Evolutionary conservation across 2,888 invertebrate species (phyloP).

Genomic region (Merodon equestris): DNA sequence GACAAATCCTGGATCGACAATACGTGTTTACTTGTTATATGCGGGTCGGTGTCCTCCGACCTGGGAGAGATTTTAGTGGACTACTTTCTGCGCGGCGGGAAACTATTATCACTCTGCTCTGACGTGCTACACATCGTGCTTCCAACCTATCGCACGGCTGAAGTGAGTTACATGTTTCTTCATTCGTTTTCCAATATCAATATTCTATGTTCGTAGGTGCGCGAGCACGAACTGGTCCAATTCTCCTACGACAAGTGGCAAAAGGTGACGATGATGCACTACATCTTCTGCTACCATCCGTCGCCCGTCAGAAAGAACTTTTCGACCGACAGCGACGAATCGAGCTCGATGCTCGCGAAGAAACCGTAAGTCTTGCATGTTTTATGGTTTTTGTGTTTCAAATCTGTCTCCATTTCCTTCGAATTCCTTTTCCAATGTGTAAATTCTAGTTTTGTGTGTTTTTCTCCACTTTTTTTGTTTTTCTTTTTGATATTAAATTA

Average conservation of each 20-base stretch:
- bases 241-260: constrained; percentile 92
- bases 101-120: constrained; percentile 88
- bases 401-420: constrained; percentile 19
- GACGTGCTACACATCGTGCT: constrained; percentile 88
- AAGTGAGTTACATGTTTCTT: constrained; percentile 79
- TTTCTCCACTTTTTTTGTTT: constrained; percentile 28
- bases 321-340: constrained; percentile 86
- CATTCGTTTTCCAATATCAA: background rate
- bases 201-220: constrained; percentile 80
- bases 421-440: constrained; percentile 16
- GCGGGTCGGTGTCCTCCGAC: constrained; percentile 85
- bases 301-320: constrained; percentile 91
- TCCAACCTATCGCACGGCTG: constrained; percentile 90
- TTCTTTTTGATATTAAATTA: constrained; percentile 38
- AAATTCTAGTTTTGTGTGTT: constrained; percentile 16
- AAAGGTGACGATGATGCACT: constrained; percentile 91
- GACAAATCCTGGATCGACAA: constrained; percentile 80
- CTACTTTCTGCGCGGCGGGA: constrained; percentile 86
- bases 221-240: constrained; percentile 90
- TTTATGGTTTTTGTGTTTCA: constrained; percentile 17
- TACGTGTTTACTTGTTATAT: constrained; percentile 86
- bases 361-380: constrained; percentile 77
- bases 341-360: constrained; percentile 79
- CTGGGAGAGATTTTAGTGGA: constrained; percentile 85
- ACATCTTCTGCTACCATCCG: constrained; percentile 92